Base-by-base conservation (phyloP, 2,113 vertebrate genomes). In the Synchiropus splendidus region DNA sequence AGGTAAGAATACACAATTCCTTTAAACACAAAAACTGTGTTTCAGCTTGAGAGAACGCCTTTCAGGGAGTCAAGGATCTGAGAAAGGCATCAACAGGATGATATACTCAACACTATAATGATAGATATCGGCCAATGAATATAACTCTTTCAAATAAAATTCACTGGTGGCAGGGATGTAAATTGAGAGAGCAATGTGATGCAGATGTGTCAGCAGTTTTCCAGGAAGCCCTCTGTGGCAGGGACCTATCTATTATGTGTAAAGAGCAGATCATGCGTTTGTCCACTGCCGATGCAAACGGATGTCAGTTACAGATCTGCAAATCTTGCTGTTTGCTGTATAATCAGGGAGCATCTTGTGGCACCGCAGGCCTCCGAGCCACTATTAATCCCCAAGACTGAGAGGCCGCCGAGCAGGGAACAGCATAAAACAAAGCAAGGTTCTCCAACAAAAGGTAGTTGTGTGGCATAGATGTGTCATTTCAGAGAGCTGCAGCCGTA, bases 401-500 rank as follows among this genome's bases (percentile, higher is more conserved):
- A 16, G 52, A 45, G 65, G 42, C 59, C n/a, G 30, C 8, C 44
- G 53, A 61, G 53, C 41, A 47, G 48, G 40, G 63, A 52, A 36
- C n/a, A n/a, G n/a, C n/a, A n/a, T n/a, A n/a, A n/a, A n/a, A 61
- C 51, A 64, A 77, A 61, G 67, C 41, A 51, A 53, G 30, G 6
- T 53, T 59, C 44, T 70, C 60, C 61, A 64, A 66, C 59, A 17
- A 62, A 41, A 70, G 67, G 70, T 49, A 57, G 70, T 65, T 75
- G 78, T 71, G 74, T 76, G 73, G 78, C 69, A 72, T 55, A 54
- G 70, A 53, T 64, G 62, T 58, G 45, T 51, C 51, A 74, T 69
- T 47, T 72, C 56, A 64, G 59, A 71, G n/a, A n/a, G n/a, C n/a
- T n/a, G 55, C 62, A 31, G 73, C 74, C 60, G 61, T 34, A 45